These are phyloP conservation scores for Drosophila funebris DNA, from an alignment of 1,140 invertebrate genomes.

Conservation along the genomic window DNA sequence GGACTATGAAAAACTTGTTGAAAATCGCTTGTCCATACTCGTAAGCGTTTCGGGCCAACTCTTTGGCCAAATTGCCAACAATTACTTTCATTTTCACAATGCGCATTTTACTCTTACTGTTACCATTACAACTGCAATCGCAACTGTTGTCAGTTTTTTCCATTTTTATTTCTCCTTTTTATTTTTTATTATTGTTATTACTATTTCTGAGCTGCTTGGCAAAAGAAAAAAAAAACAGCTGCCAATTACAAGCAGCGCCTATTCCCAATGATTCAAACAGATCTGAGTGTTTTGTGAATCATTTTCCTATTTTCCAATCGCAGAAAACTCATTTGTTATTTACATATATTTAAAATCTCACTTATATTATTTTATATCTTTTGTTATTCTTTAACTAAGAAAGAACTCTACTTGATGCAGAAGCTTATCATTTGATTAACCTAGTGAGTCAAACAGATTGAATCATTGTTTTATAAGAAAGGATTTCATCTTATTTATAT, in stretches of 20 bases:
- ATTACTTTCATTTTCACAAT: slow-evolving; percentile 77
- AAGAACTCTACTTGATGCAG: not conserved
- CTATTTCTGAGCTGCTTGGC: not conserved
- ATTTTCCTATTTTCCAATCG: not conserved
- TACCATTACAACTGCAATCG: not conserved
- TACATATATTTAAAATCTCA: not conserved
- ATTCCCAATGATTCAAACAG: not conserved
- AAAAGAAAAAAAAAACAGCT: slow-evolving; percentile 2
- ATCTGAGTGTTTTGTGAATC: not conserved
- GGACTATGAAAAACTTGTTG: slow-evolving; percentile 52
- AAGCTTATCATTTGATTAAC: not conserved
- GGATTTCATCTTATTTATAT: no score
- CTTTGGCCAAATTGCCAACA: slow-evolving; percentile 41
- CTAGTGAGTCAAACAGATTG: not conserved
- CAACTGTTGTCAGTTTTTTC: slow-evolving; percentile 6
- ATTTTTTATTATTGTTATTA: not conserved
- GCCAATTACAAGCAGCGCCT: not conserved
- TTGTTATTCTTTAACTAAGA: not conserved
- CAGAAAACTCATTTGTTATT: not conserved
- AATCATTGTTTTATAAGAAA: not conserved
- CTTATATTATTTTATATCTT: not conserved
- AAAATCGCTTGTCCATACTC: slow-evolving; percentile 62
- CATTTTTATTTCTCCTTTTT: not conserved
- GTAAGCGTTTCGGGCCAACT: slow-evolving; percentile 8
- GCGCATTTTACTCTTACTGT: slow-evolving; percentile 19